Base-by-base conservation (phyloP, 2,888 invertebrate genomes). In the Minunthozetes semirufus region DNA sequence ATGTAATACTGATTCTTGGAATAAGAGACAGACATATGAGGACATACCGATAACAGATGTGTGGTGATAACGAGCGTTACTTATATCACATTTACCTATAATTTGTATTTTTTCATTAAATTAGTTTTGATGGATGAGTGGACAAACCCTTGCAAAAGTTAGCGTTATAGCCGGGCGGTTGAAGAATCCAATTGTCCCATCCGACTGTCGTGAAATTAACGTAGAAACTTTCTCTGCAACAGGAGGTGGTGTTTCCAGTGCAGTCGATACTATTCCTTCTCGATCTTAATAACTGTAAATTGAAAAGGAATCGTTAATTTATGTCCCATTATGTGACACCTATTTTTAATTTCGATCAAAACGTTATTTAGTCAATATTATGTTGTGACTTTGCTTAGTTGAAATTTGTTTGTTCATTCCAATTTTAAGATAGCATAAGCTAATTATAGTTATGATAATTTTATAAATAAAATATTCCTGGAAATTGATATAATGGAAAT, bases 41-140 rank as follows among this genome's bases (percentile, higher is more conserved):
- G 72, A 76, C 61, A 72, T 76, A 61, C 89, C 88, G 80, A 92
- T 86, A 79, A 92, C 86, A 80, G 89, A 87, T 82, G 88, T 89
- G 82, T 93, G 90, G 79, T 88, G 85, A 17, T 78, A 78, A 2
- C 78, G 75, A 25, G 77, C 73, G 59, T 77, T 75, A 71, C 72
- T 75, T 46, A 78, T 22, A 42, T 77, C 76, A 46, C 76, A 75
- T 59, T 61, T 87, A 84, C 94, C 76, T 76, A 19, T 9, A 61
- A 2, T 27, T 42, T 11, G 25, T 56, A 22, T 19, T 56, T 19
- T 56, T 56, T 15, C 19, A 63, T 15, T 38, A 19, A 42, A 13
- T 22, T 27, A 63, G 33, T n/a, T n/a, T n/a, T 33, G 33, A 33
- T 5, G 4, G 8, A 33, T 5, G 33, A 33, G 33, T 33, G 33